phyloP scores from a whole-genome alignment of 2,113 vertebrate genomes.

The Tetraodon nigroviridis region DNA sequence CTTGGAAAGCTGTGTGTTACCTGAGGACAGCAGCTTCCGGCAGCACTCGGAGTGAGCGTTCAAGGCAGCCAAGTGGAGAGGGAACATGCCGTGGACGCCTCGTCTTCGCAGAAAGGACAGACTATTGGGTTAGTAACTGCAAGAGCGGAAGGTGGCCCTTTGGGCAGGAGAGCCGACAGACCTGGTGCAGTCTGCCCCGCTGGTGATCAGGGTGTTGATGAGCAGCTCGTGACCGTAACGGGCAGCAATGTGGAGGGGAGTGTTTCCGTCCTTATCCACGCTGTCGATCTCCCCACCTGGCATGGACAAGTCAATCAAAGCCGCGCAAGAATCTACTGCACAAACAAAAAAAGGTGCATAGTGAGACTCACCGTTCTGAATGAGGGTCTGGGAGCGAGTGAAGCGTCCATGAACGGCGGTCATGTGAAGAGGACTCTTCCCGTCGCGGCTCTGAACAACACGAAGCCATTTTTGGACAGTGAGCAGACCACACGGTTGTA shows the following conservation, averaged over 20 bases:
- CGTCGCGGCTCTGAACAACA: conserved; percentile 85
- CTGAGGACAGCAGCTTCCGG: conserved; percentile 90
- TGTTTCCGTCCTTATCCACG: conserved; percentile 95
- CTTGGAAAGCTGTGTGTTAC: conserved; percentile 58
- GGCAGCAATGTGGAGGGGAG: conserved; percentile 92
- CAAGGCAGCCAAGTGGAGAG: conserved; percentile 90
- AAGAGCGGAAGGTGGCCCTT: background rate
- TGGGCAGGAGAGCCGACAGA: conserved; percentile 49
- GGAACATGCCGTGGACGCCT: conserved; percentile 94
- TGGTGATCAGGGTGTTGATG: conserved; percentile 94
- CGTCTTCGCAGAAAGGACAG: conserved; percentile 71
- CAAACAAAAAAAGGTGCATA: background rate
- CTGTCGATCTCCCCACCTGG: conserved; percentile 92
- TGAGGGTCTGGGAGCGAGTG: conserved; percentile 92
- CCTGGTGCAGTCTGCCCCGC: conserved; percentile 90
- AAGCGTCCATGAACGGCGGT: conserved; percentile 93
- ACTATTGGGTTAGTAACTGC: background rate
- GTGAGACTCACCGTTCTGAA: conserved; percentile 86
- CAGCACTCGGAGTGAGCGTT: conserved; percentile 96
- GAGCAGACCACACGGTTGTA: no score
- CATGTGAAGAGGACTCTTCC: conserved; percentile 95
- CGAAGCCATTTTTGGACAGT: background rate
- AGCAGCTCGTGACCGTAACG: conserved; percentile 93
- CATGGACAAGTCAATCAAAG: background rate
- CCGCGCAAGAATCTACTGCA: background rate